These are phyloP conservation scores for Brachyhypopomus gauderio DNA, from an alignment of 2,113 vertebrate species.

Conservation along the genomic window DNA sequence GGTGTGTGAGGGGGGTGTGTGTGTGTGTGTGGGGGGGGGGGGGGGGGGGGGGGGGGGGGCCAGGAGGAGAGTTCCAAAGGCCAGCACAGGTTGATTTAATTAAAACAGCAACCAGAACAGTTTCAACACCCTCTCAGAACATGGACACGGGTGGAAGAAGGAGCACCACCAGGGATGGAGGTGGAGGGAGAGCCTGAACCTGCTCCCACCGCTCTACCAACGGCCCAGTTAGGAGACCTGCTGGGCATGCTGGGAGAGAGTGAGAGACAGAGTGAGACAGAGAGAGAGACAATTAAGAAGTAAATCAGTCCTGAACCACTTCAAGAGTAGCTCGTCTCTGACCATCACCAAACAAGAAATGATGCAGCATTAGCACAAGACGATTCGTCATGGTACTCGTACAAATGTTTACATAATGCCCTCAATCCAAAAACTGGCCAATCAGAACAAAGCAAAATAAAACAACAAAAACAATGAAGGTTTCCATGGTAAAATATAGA, in stretches of 20 bases:
- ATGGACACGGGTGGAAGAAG: constrained; percentile 55
- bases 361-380: too few species aligned
- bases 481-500: too few species aligned
- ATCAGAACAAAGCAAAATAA: neutral
- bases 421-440: neutral
- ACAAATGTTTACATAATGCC: neutral
- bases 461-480: too few species aligned
- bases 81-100: constrained; percentile 35
- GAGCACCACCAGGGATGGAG: constrained; percentile 38
- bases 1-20: too few species aligned
- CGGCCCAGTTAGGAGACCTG: too few species aligned
- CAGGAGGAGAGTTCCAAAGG: constrained; percentile 41
- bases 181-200: neutral
- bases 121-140: constrained; percentile 56
- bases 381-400: too few species aligned
- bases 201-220: too few species aligned
- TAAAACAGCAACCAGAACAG: constrained; percentile 52
- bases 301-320: neutral
- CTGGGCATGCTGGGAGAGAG: constrained; percentile 53
- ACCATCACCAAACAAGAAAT: too few species aligned
- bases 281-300: too few species aligned
- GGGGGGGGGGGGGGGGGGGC: neutral
- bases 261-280: neutral
- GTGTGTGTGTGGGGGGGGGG: neutral
- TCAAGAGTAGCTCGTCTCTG: too few species aligned